Conservation (phyloP, 2,888 invertebrate genomes). For the Philonicus albiceps region DNA sequence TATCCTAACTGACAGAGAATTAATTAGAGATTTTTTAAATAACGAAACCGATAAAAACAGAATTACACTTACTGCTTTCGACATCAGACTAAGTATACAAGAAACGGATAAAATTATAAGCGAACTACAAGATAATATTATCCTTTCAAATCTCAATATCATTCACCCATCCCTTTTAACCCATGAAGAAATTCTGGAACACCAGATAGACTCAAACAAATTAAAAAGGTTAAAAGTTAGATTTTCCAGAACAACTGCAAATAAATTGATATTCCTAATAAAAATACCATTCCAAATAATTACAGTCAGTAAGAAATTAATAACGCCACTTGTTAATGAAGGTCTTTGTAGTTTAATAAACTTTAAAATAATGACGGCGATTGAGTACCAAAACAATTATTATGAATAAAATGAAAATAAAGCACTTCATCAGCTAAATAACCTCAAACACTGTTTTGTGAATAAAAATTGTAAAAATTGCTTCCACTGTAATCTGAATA, state of each 20-base stretch:
- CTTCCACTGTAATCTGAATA: background rate
- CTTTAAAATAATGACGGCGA: background rate
- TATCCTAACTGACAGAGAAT: no score
- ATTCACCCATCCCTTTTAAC: no score
- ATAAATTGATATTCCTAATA: constrained; percentile 35
- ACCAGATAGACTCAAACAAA: background rate
- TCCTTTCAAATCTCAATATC: no score
- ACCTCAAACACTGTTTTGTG: constrained; percentile 14
- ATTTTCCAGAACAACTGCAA: constrained; percentile 24
- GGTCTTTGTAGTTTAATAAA: background rate
- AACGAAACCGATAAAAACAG: no score
- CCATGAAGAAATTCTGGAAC: no score
- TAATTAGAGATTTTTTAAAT: background rate
- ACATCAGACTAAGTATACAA: no score
- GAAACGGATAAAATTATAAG: no score
- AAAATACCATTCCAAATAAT: constrained; percentile 20
- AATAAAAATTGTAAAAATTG: constrained; percentile 32
- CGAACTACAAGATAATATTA: no score
- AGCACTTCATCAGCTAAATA: constrained; percentile 34
- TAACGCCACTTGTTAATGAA: constrained; percentile 4
- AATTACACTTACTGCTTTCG: no score
- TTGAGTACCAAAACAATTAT: constrained; percentile 13
- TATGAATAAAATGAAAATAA: constrained; percentile 29
- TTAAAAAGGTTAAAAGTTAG: constrained; percentile 27
- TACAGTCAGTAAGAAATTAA: constrained; percentile 30